These are phyloP conservation scores for Vidua macroura DNA, from an alignment of 2,113 vertebrate species.

Conservation along the genomic window DNA sequence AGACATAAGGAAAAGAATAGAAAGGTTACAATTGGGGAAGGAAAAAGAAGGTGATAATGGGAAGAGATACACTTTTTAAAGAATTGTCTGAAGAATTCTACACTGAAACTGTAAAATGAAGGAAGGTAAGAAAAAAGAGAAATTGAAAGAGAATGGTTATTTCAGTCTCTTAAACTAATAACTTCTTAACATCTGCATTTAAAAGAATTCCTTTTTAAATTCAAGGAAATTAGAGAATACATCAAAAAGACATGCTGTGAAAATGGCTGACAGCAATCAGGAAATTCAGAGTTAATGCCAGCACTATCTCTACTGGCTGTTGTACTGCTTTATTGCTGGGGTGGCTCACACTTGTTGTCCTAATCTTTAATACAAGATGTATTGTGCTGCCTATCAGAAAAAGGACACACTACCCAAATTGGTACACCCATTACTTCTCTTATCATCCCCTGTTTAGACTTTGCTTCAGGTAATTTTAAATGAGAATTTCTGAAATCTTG, in stretches of 20 bases:
- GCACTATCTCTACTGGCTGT: not conserved
- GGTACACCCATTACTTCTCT: slow-evolving; percentile 44
- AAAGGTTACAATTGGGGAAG: not conserved
- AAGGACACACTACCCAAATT: not conserved
- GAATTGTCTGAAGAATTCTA: not conserved
- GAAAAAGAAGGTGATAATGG: not conserved
- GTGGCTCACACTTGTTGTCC: slow-evolving; percentile 23
- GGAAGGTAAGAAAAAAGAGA: not conserved
- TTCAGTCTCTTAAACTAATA: not conserved
- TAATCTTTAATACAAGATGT: slow-evolving; percentile 2
- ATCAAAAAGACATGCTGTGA: not conserved
- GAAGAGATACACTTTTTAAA: not conserved
- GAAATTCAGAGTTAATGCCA: not conserved
- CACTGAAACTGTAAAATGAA: not conserved
- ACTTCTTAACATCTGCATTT: not conserved
- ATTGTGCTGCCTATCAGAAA: slow-evolving; percentile 38
- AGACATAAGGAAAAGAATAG: not conserved
- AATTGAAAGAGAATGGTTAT: not conserved
- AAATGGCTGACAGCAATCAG: not conserved
- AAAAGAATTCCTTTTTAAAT: not conserved
- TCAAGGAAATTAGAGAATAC: not conserved
- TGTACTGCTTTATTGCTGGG: not conserved
- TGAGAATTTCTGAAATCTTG: slow-evolving; percentile 66
- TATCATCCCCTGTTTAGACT: slow-evolving; percentile 47
- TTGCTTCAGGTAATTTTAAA: slow-evolving; percentile 73